These are phyloP conservation scores for Romanogobio albipinnatus DNA, from an alignment of 2,113 vertebrate genomes.

Conservation along the genomic window DNA sequence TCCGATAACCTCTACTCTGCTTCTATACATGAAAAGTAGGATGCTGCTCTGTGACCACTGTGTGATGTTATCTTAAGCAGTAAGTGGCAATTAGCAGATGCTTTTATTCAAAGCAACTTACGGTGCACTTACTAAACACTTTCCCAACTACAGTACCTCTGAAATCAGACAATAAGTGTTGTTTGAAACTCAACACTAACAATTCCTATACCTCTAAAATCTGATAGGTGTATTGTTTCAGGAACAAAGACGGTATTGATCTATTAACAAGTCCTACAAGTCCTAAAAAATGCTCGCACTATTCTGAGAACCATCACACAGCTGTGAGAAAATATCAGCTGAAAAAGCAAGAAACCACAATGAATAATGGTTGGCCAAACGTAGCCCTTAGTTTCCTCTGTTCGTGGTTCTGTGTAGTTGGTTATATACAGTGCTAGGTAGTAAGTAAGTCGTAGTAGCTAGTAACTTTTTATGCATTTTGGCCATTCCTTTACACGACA, in stretches of 20 bases:
- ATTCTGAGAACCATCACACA: too few species aligned
- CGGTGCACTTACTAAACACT: neutral
- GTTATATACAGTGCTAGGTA: too few species aligned
- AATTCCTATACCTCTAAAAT: neutral
- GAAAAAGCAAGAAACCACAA: too few species aligned
- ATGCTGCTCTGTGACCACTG: neutral
- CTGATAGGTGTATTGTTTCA: neutral
- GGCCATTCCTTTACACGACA: too few species aligned
- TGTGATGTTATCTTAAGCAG: neutral
- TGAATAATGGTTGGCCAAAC: too few species aligned
- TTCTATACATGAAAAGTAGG: neutral
- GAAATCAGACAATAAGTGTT: neutral
- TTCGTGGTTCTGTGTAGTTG: too few species aligned
- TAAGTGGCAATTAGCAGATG: constrained; percentile 10
- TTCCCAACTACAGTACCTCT: neutral
- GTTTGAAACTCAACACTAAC: neutral
- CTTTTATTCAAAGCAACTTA: neutral
- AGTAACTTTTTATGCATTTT: too few species aligned
- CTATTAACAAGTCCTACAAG: too few species aligned
- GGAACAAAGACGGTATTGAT: neutral
- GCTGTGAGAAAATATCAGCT: too few species aligned
- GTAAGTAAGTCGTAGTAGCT: too few species aligned
- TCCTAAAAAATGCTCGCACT: too few species aligned
- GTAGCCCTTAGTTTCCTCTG: too few species aligned
- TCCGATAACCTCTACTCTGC: neutral